These are phyloP conservation scores for Electrona antarctica DNA, from an alignment of 2,113 vertebrate genomes.

Conservation along the genomic window DNA sequence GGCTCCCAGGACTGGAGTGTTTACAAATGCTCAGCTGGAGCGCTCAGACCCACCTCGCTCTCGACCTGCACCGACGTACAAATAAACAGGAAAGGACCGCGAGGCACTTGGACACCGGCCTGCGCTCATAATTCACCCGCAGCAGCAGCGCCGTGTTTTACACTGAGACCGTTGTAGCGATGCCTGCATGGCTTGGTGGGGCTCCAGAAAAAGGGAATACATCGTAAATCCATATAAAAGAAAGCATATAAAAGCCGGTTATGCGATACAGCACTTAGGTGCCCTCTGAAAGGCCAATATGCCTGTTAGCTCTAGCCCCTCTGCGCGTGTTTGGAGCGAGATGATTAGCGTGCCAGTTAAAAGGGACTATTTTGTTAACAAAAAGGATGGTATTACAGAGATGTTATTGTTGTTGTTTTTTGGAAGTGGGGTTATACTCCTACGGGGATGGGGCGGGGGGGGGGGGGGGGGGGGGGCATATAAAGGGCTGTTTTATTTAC, in stretches of 20 bases:
- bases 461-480: no score
- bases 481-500: slow-evolving; percentile 24
- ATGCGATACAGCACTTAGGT: slow-evolving; percentile 63
- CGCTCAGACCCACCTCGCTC: slow-evolving; percentile 70
- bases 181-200: slow-evolving; percentile 50
- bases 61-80: slow-evolving; percentile 76
- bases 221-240: slow-evolving; percentile 70
- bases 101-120: slow-evolving; percentile 72
- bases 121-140: slow-evolving; percentile 77
- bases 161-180: slow-evolving; percentile 26
- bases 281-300: slow-evolving; percentile 51
- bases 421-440: slow-evolving; percentile 35
- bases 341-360: slow-evolving; percentile 44
- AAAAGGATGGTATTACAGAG: slow-evolving; percentile 35
- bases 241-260: slow-evolving; percentile 40
- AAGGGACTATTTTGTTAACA: slow-evolving; percentile 47
- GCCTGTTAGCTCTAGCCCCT: slow-evolving; percentile 47
- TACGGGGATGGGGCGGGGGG: background rate
- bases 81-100: slow-evolving; percentile 84
- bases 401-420: slow-evolving; percentile 43
- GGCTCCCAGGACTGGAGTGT: slow-evolving; percentile 64
- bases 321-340: slow-evolving; percentile 9
- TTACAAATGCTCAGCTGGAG: slow-evolving; percentile 71
- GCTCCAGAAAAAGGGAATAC: slow-evolving; percentile 67
- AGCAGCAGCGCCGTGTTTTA: slow-evolving; percentile 78